Conservation (phyloP, 2,113 vertebrate genomes). For the Macquaria australasica region DNA sequence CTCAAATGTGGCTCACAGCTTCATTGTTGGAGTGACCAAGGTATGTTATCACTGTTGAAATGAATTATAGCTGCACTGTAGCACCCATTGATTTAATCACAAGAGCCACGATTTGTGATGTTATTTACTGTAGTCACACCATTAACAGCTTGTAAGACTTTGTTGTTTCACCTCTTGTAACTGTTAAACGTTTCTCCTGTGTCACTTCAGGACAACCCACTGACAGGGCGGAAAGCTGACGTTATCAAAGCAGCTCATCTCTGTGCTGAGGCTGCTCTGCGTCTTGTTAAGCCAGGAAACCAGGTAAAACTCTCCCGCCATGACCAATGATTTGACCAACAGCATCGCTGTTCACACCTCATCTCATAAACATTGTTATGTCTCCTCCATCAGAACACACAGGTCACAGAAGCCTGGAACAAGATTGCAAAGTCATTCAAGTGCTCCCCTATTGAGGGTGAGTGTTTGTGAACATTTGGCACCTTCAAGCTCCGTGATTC, state of each 20-base stretch:
- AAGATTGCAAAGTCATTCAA: slow-evolving; percentile 99
- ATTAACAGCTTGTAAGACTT: not conserved
- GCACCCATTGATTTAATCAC: not conserved
- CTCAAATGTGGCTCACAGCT: slow-evolving; percentile 95
- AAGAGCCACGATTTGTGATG: not conserved
- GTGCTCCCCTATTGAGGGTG: slow-evolving; percentile 96
- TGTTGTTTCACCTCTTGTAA: not conserved
- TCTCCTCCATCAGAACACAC: slow-evolving; percentile 88
- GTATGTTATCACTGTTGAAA: slow-evolving; percentile 69
- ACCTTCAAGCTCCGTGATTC: not conserved
- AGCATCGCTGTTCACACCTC: rapidly evolving
- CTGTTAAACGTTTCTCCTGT: not conserved
- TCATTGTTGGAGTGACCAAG: slow-evolving; percentile 91
- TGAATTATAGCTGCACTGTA: not conserved
- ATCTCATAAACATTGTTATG: not conserved
- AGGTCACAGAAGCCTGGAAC: slow-evolving; percentile 98
- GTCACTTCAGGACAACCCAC: slow-evolving; percentile 87
- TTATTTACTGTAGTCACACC: not conserved
- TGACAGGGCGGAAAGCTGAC: slow-evolving; percentile 95
- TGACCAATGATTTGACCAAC: not conserved
- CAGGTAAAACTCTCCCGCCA: slow-evolving; percentile 85
- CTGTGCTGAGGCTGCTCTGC: slow-evolving; percentile 95
- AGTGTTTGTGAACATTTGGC: slow-evolving; percentile 43
- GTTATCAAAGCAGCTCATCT: slow-evolving; percentile 95
- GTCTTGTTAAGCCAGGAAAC: slow-evolving; percentile 97